Evolutionary conservation across 2,113 vertebrate genomes (phyloP).

Genomic region (Oncorhynchus tshawytscha): DNA sequence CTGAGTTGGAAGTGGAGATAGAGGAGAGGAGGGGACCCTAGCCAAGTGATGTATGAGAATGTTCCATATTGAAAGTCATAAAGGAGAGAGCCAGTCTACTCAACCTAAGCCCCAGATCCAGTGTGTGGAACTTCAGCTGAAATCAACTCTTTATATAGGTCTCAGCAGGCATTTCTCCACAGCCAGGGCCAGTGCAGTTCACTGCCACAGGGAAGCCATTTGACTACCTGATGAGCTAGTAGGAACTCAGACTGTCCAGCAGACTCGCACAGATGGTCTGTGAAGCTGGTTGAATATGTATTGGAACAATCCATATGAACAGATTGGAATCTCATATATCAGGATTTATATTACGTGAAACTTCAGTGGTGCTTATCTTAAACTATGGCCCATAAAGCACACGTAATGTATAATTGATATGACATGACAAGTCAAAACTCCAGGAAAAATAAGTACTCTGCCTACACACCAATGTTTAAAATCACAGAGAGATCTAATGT

Average conservation of each 20-base stretch:
- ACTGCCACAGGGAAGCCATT: conserved; percentile 26
- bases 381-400: background rate
- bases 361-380: background rate
- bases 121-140: conserved; percentile 28
- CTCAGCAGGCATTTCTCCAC: conserved; percentile 26
- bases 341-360: background rate
- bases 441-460: background rate
- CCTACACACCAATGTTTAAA: background rate
- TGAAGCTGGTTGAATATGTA: background rate
- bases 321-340: background rate
- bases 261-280: background rate
- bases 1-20: background rate
- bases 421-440: background rate
- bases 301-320: background rate
- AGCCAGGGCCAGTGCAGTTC: conserved; percentile 27
- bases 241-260: conserved; percentile 1
- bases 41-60: conserved; percentile 25
- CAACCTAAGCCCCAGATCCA: conserved; percentile 32
- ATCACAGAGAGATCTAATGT: no score
- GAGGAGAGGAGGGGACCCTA: background rate
- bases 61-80: conserved; percentile 47
- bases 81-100: conserved; percentile 21
- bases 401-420: background rate
- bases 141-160: conserved; percentile 30
- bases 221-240: background rate